A percentile compares a stretch with the other conserved stretches of the same genome.
phyloP scores from a whole-genome alignment of 1,140 invertebrate genomes.

The Microplitis demolitor region DNA sequence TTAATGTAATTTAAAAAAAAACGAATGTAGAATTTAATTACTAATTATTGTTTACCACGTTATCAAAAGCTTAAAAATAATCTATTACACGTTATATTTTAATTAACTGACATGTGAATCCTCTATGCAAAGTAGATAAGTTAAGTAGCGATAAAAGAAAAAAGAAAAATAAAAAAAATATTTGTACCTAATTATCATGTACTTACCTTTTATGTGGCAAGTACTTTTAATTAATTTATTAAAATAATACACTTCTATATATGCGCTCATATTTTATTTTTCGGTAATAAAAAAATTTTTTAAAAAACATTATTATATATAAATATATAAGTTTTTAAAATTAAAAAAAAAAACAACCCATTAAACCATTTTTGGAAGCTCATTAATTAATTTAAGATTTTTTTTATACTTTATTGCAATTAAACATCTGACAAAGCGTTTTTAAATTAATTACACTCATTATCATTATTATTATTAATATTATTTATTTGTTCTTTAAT shows the following conservation, averaged over 20 bases:
- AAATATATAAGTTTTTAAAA: background rate
- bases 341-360: background rate
- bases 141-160: background rate
- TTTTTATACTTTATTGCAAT: constrained; percentile 1
- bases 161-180: background rate
- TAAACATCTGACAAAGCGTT: constrained; percentile 7
- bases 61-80: too few relatives aligned
- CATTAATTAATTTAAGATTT: background rate
- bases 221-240: background rate
- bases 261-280: constrained; percentile 12
- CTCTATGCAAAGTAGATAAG: background rate
- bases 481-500: too few relatives aligned
- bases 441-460: background rate
- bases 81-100: too few relatives aligned
- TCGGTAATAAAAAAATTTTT: constrained; percentile 7
- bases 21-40: too few relatives aligned
- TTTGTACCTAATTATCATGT: constrained; percentile 4
- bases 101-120: too few relatives aligned
- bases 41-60: too few relatives aligned
- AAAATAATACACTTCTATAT: constrained; percentile 1
- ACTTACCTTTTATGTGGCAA: constrained; percentile 11
- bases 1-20: too few relatives aligned
- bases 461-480: background rate
- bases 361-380: constrained; percentile 8
- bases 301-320: background rate